A percentile compares a stretch with the other conserved stretches of the same genome.
These are phyloP conservation scores for Pseudorhiza aurosa DNA, from an alignment of 30 jellyfish, hydroid and myxozoan species.

Conservation along the genomic window DNA sequence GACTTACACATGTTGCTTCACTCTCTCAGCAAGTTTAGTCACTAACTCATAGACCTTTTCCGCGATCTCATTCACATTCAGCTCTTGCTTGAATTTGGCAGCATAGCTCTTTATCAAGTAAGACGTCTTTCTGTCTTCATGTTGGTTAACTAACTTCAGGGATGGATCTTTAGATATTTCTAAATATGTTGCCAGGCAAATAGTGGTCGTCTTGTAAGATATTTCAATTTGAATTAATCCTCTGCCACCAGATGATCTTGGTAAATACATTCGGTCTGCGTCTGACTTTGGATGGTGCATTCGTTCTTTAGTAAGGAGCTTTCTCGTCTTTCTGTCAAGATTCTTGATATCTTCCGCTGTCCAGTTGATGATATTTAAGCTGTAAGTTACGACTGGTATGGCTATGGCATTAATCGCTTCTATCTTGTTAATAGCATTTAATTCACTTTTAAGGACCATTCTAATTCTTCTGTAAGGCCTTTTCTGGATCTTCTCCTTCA, in stretches of 20 bases:
- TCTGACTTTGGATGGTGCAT: conserved; percentile 41
- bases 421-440: conserved; percentile 10
- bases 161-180: background rate
- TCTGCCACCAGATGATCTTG: conserved; percentile 26
- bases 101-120: too few species aligned
- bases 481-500: too few species aligned
- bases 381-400: conserved; percentile 28
- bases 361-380: conserved; percentile 38
- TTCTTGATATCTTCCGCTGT: conserved; percentile 20
- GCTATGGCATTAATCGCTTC: conserved; percentile 45
- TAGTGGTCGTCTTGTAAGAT: background rate
- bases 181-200: background rate
- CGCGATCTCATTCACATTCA: background rate
- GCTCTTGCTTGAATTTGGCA: background rate
- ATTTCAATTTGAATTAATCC: conserved; percentile 33
- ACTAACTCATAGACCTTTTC: background rate
- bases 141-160: conserved; percentile 6
- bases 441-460: conserved; percentile 5
- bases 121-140: conserved; percentile 32
- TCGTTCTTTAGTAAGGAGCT: conserved; percentile 3
- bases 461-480: conserved; percentile 51
- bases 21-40: background rate
- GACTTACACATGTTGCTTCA: background rate
- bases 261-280: conserved; percentile 18
- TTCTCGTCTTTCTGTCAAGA: conserved; percentile 36